These are phyloP conservation scores for Tauraco hartlaubi DNA, from an alignment of 2,797 vertebrate species.

Conservation along the genomic window DNA sequence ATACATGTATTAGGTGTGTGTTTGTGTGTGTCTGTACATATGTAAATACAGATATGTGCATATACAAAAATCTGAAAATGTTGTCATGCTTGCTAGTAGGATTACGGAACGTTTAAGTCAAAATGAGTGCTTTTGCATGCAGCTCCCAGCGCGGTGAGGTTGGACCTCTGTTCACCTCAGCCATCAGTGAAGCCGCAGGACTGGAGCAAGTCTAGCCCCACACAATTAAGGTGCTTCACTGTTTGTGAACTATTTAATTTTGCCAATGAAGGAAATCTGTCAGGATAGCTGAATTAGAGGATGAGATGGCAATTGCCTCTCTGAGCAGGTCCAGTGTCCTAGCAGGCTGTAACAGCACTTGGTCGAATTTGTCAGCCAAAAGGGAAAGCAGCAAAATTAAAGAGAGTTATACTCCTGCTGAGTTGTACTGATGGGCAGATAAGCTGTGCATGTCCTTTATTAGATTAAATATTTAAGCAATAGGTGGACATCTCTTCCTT, in stretches of 20 bases:
- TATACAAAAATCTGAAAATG: neutral
- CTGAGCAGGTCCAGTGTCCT: neutral
- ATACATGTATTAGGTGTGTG: neutral
- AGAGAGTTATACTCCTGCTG: neutral
- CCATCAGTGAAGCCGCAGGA: neutral
- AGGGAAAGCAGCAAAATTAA: neutral
- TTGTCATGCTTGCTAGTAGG: neutral
- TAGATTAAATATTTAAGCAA: slow-evolving; percentile 52
- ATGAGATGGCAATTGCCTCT: neutral
- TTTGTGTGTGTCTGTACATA: neutral
- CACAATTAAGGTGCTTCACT: neutral
- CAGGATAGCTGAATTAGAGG: neutral
- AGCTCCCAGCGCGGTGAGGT: neutral
- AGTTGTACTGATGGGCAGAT: neutral
- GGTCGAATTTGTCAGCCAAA: neutral
- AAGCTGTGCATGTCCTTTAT: neutral
- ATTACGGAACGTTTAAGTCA: neutral
- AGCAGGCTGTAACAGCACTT: neutral
- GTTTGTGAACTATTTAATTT: neutral
- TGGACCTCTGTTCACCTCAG: neutral
- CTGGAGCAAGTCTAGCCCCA: neutral
- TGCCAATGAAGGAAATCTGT: neutral
- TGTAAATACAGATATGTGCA: neutral
- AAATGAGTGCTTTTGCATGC: neutral
- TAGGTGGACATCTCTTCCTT: slow-evolving; percentile 29